Percentiles rank a stretch among this genome's conserved stretches.
phyloP scores from a whole-genome alignment of 1,140 invertebrate species.

The Sycobia sp. region DNA sequence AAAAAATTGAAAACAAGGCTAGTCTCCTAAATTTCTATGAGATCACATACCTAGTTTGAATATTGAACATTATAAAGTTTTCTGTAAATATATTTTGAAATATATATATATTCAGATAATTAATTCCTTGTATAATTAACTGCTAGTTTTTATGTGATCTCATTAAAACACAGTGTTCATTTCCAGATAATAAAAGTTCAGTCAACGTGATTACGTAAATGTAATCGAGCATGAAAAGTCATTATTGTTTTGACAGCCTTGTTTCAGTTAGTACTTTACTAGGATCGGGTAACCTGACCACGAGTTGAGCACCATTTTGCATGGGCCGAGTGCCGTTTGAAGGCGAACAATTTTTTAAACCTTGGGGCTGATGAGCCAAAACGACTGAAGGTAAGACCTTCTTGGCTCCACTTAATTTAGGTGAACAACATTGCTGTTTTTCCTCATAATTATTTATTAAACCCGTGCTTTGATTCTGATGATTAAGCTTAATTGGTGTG shows the following conservation, averaged over 20 bases:
- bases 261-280: slow-evolving; percentile 53
- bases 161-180: too few relatives aligned
- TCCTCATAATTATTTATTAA: slow-evolving; percentile 39
- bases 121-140: too few relatives aligned
- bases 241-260: slow-evolving; percentile 50
- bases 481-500: slow-evolving; percentile 35
- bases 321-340: slow-evolving; percentile 43
- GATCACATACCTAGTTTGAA: too few relatives aligned
- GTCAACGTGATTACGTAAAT: too few relatives aligned
- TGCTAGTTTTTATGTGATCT: too few relatives aligned
- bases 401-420: slow-evolving; percentile 52
- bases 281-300: slow-evolving; percentile 53
- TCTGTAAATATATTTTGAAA: too few relatives aligned
- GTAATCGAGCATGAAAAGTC: too few relatives aligned
- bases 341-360: slow-evolving; percentile 30
- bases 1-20: too few relatives aligned
- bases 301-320: slow-evolving; percentile 53
- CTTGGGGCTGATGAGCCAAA: slow-evolving; percentile 25
- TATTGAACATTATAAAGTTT: too few relatives aligned
- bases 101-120: too few relatives aligned
- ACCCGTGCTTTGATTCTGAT: background rate
- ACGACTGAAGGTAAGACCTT: slow-evolving; percentile 47
- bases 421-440: slow-evolving; percentile 52
- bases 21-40: too few relatives aligned
- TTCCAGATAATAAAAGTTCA: too few relatives aligned